Base-by-base conservation (phyloP, 2,888 invertebrate species). In the Leptura quadrifasciata region DNA sequence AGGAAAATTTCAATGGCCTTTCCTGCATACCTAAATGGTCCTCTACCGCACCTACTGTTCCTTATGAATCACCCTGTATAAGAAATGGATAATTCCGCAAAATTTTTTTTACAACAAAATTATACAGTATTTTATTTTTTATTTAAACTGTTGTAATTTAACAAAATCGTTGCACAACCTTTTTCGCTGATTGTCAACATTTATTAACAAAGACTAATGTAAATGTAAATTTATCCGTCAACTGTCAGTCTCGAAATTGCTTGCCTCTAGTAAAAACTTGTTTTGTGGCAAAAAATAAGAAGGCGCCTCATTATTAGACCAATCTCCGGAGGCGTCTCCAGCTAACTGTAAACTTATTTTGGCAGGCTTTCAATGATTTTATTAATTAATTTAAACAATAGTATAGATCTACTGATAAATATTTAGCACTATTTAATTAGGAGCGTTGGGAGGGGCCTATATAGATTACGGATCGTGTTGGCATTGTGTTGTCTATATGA, bases 271-370 rank as follows among this genome's bases (percentile, higher is more conserved):
- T 39, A 39, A 60, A 60, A 60, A 60, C 58, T 20, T 1, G 58
- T 60, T 17, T 24, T 60, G 24, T 60, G 24, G 39, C 12, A 39
- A 39, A 39, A 39, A 39, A 10, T 39, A 24, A 24, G 24, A 24
- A 24, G 58, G 58, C 58, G 58, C 58, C 21, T 3, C 27, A 60
- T 60, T 60, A 60, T 12, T 60, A 60, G 58, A 60, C 20, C 58
- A 60, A 60, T 3, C 20, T 21, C 58, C 58, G 21, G 27, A 24
- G 58, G 58, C 58, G 58, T 60, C 58, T 8, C 58, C 21, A 24
- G 2, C 27, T 64, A 64, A 64, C 64, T 64, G 64, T 64, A 64
- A 47, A 35, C 39, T 64, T 39, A 39, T 52, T 57, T 57, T 57
- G 17, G 57, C 18, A 17, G 10, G 57, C 10, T 20, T 18, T 20